Percentiles rank a stretch among this genome's conserved stretches.
Evolutionary conservation across 2,113 vertebrate genomes (phyloP).

Genomic region (Taxidea taxus): DNA sequence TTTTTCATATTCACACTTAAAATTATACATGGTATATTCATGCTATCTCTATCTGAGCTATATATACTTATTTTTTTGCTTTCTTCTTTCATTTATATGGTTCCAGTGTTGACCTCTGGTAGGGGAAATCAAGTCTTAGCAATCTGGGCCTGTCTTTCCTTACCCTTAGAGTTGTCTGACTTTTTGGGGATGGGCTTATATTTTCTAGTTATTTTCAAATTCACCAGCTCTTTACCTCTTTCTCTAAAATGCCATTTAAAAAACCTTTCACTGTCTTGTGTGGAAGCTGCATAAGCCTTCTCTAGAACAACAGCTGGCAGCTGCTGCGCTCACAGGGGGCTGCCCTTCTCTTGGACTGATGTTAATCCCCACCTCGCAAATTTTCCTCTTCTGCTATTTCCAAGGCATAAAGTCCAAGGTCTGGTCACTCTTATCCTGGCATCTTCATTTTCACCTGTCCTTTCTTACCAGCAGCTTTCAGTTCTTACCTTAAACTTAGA

Average conservation of each 20-base stretch:
- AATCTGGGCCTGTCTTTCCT: neutral
- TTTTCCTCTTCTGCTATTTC: neutral
- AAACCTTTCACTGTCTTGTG: neutral
- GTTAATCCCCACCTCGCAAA: neutral
- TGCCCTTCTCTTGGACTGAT: neutral
- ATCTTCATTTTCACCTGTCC: neutral
- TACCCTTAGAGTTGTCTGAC: neutral
- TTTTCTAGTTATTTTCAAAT: neutral
- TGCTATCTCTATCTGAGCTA: neutral
- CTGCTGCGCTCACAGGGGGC: fast-evolving
- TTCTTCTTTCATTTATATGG: neutral
- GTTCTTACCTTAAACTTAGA: neutral
- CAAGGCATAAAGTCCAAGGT: neutral
- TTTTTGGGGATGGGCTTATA: neutral
- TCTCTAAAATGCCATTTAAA: neutral
- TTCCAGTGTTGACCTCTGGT: neutral
- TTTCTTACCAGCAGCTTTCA: neutral
- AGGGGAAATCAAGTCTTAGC: neutral
- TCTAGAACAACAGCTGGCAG: neutral
- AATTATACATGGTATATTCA: neutral
- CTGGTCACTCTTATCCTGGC: neutral
- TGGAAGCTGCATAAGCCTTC: neutral
- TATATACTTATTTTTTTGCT: neutral
- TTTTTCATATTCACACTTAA: neutral
- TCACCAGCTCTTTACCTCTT: neutral